phyloP scores from a whole-genome alignment of 2,888 invertebrate species.

The Ichneumoninae sp. region DNA sequence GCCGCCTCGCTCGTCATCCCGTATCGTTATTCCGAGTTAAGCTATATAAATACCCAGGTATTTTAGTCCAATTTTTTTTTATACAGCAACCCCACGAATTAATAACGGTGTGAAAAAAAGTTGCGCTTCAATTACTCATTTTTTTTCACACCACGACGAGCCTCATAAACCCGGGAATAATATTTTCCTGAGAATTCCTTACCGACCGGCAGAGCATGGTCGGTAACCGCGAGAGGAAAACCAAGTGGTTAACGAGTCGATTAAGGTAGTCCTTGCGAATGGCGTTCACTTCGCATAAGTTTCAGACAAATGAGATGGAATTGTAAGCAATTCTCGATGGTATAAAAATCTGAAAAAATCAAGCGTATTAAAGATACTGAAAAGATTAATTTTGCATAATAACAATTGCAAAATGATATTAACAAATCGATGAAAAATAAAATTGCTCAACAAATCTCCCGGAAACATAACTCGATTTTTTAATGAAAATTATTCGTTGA shows the following conservation, averaged over 20 bases:
- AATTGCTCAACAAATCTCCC: too few species aligned
- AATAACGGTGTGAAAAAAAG: neutral
- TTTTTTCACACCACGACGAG: constrained; percentile 17
- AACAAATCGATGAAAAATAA: too few species aligned
- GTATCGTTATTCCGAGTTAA: neutral
- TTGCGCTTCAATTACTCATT: constrained; percentile 9
- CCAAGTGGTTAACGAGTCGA: constrained; percentile 67
- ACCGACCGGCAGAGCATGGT: neutral
- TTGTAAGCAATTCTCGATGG: too few species aligned
- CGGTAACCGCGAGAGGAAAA: constrained; percentile 32
- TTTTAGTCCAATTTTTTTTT: neutral
- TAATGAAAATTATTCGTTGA: too few species aligned
- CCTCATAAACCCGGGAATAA: constrained; percentile 38
- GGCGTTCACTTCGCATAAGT: too few species aligned
- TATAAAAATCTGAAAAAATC: too few species aligned
- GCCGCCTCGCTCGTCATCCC: neutral
- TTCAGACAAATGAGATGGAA: too few species aligned
- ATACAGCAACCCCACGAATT: neutral
- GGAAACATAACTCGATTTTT: too few species aligned
- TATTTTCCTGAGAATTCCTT: constrained; percentile 50
- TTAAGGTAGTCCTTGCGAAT: constrained; percentile 18
- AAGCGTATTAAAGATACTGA: too few species aligned
- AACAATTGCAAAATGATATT: too few species aligned
- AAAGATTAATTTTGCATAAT: too few species aligned
- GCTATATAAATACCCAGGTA: neutral